Evolutionary conservation across 1,140 invertebrate genomes (phyloP).

Genomic region (Neotoxoptera formosana): DNA sequence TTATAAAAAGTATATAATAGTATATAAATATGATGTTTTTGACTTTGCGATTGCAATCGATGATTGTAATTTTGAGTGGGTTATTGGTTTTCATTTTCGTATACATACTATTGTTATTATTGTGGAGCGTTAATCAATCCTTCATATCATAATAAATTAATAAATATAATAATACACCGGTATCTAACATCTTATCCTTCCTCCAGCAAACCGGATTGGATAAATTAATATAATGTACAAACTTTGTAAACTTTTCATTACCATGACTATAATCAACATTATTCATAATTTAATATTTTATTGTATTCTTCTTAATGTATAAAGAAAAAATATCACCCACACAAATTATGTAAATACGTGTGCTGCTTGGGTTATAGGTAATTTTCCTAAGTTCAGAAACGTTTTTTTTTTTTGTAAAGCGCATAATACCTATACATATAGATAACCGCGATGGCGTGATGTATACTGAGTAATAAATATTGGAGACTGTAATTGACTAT

Average conservation of each 20-base stretch:
- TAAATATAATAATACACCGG: background rate
- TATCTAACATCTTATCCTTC: background rate
- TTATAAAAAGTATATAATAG: too few species aligned
- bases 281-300: too few species aligned
- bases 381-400: background rate
- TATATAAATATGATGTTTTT: background rate
- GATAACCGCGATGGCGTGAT: background rate
- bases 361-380: background rate
- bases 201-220: too few species aligned
- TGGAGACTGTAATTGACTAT: background rate
- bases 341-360: background rate
- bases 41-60: background rate
- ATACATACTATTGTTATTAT: background rate
- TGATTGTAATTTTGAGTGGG: background rate
- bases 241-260: too few species aligned
- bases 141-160: background rate
- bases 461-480: background rate
- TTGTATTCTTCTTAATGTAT: too few species aligned
- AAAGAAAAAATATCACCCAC: too few species aligned
- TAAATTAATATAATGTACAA: too few species aligned
- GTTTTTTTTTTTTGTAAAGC: background rate
- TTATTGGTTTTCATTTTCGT: background rate
- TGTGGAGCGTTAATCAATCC: background rate
- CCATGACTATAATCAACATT: too few species aligned
- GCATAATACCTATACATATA: background rate